Conservation (phyloP, 2,888 invertebrate species). For the Agriotes lineatus region DNA sequence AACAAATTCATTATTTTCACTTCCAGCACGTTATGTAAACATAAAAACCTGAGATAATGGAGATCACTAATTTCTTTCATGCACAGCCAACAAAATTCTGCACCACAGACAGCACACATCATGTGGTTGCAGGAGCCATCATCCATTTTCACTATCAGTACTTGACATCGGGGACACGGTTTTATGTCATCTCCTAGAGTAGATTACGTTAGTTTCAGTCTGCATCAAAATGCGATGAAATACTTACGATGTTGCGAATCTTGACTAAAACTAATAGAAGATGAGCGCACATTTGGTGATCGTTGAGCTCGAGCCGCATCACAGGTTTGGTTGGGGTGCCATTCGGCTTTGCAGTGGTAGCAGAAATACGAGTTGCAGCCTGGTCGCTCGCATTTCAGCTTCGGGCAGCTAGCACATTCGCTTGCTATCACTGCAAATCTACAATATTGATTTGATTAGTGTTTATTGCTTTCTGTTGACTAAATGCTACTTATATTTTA, state of each 20-base stretch:
- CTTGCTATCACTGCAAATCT: constrained; percentile 96
- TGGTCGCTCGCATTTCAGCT: constrained; percentile 90
- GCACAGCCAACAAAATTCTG: constrained; percentile 99
- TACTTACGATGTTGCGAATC: constrained; percentile 74
- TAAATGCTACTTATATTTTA: too few relatives aligned
- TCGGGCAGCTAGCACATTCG: constrained; percentile 97
- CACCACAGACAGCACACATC: constrained; percentile 97
- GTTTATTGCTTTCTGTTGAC: too few relatives aligned
- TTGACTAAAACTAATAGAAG: constrained; percentile 75
- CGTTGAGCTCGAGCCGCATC: constrained; percentile 91
- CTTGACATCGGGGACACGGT: constrained; percentile 94
- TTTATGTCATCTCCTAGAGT: constrained; percentile 83
- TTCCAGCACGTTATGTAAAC: too few relatives aligned
- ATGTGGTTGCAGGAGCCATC: constrained; percentile 99
- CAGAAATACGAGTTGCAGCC: constrained; percentile 97
- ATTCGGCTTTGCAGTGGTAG: constrained; percentile 97
- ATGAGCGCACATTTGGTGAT: constrained; percentile 79
- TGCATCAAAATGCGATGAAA: neutral
- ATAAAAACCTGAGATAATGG: constrained; percentile 97
- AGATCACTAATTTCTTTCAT: constrained; percentile 98
- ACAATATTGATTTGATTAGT: constrained; percentile 33
- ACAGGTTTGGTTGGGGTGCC: constrained; percentile 99
- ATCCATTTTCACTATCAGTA: constrained; percentile 95
- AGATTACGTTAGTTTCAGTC: neutral
- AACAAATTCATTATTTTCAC: too few relatives aligned